phyloP scores from a whole-genome alignment of 2,113 vertebrate species.

The Miniopterus natalensis region DNA sequence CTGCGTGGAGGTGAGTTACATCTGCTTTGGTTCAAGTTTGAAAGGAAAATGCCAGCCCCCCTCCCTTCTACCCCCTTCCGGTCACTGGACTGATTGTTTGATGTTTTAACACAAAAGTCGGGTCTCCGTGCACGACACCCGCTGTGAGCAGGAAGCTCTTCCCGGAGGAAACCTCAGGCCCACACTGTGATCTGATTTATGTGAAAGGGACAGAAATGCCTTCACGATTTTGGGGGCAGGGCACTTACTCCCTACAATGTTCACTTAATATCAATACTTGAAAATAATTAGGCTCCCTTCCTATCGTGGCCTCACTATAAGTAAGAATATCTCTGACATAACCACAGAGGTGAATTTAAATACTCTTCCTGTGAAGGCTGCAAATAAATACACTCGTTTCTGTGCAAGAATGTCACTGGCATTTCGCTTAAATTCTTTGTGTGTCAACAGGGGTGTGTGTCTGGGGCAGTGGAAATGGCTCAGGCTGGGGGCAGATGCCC shows the following conservation, averaged over 20 bases:
- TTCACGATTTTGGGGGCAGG: background rate
- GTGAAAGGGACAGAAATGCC: background rate
- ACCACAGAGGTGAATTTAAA: background rate
- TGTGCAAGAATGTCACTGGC: too few species aligned
- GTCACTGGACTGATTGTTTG: rapidly evolving
- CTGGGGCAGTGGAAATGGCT: rapidly evolving
- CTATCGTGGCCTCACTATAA: background rate
- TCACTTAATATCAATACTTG: background rate
- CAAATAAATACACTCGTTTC: too few species aligned
- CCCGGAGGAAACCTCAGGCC: background rate
- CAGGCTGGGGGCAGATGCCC: too few species aligned
- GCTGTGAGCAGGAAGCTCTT: background rate
- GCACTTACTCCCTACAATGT: background rate
- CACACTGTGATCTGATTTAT: rapidly evolving
- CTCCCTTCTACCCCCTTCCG: rapidly evolving
- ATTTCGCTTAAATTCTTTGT: too few species aligned
- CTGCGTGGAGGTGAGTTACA: background rate
- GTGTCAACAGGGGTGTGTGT: rapidly evolving
- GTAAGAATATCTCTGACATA: background rate
- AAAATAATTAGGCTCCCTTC: too few species aligned
- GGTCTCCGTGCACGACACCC: rapidly evolving
- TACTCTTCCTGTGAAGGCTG: too few species aligned
- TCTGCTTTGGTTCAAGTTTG: background rate
- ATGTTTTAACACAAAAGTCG: too few species aligned
- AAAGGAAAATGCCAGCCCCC: background rate